Percentiles rank a stretch among this genome's conserved stretches.
These are phyloP conservation scores for Dendrocopos noguchii DNA, from an alignment of 2,113 vertebrate genomes.

Conservation along the genomic window DNA sequence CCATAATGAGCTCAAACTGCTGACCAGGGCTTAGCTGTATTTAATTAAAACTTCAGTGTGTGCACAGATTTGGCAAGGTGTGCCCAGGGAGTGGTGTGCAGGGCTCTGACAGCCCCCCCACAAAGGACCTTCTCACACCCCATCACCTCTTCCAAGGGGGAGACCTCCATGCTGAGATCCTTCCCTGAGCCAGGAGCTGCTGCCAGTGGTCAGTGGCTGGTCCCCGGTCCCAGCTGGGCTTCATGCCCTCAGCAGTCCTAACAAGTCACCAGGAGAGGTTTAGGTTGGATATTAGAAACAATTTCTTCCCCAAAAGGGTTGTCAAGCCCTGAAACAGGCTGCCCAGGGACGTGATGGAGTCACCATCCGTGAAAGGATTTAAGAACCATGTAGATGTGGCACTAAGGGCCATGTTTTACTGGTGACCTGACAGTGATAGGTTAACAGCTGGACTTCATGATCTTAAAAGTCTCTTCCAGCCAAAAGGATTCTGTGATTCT, in stretches of 20 bases:
- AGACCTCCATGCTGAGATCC: accelerated
- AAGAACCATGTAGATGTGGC: too few relatives aligned
- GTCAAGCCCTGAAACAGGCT: too few relatives aligned
- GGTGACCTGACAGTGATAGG: background rate
- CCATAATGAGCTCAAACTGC: background rate
- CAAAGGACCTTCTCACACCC: accelerated
- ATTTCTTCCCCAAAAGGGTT: too few relatives aligned
- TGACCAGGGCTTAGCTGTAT: background rate
- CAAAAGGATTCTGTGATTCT: background rate
- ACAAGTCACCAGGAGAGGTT: background rate
- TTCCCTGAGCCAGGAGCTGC: accelerated
- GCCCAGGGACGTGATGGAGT: too few relatives aligned
- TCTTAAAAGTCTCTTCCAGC: background rate
- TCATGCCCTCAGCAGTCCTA: background rate
- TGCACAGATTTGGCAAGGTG: accelerated
- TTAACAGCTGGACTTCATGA: background rate
- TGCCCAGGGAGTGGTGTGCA: background rate
- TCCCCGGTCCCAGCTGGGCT: background rate
- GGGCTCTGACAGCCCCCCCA: background rate
- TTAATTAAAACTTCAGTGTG: background rate
- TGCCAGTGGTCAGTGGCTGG: accelerated
- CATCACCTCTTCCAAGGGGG: accelerated
- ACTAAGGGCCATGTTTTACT: too few relatives aligned
- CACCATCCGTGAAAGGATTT: too few relatives aligned
- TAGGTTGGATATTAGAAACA: too few relatives aligned